These are phyloP conservation scores for Akabosia matsudoensis DNA, from an alignment of 1,140 invertebrate species.

Conservation along the genomic window DNA sequence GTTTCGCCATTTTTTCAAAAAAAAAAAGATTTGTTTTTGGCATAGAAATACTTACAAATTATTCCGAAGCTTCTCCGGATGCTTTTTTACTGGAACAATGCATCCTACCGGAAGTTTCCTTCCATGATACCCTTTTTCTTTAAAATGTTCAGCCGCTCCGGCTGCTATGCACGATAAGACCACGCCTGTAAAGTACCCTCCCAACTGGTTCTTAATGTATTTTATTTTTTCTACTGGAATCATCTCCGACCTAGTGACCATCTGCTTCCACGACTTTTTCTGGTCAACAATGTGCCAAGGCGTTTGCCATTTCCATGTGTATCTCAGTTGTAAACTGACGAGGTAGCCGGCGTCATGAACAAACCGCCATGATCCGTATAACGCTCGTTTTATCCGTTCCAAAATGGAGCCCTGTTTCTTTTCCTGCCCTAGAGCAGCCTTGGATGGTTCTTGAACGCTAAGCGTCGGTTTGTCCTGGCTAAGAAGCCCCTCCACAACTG, in stretches of 20 bases:
- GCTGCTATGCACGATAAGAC: background rate
- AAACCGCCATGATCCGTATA: background rate
- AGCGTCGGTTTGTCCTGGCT: background rate
- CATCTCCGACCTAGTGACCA: background rate
- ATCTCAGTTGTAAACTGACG: too few relatives aligned
- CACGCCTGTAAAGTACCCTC: background rate
- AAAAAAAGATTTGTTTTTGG: too few relatives aligned
- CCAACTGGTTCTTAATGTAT: background rate
- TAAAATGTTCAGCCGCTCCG: background rate
- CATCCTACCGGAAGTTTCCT: background rate
- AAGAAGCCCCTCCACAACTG: background rate
- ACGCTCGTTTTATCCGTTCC: background rate
- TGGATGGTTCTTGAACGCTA: too few relatives aligned
- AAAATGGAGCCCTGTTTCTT: background rate
- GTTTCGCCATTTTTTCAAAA: too few relatives aligned
- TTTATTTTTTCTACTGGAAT: background rate
- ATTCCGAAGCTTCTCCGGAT: background rate
- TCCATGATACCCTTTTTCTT: background rate
- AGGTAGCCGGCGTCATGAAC: too few relatives aligned
- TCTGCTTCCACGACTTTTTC: background rate
- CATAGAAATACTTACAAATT: background rate
- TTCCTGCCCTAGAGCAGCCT: too few relatives aligned
- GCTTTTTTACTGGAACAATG: background rate
- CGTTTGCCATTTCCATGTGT: background rate
- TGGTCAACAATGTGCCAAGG: background rate